Conservation (phyloP, 2,797 vertebrate genomes). For the Myioborus miniatus region DNA sequence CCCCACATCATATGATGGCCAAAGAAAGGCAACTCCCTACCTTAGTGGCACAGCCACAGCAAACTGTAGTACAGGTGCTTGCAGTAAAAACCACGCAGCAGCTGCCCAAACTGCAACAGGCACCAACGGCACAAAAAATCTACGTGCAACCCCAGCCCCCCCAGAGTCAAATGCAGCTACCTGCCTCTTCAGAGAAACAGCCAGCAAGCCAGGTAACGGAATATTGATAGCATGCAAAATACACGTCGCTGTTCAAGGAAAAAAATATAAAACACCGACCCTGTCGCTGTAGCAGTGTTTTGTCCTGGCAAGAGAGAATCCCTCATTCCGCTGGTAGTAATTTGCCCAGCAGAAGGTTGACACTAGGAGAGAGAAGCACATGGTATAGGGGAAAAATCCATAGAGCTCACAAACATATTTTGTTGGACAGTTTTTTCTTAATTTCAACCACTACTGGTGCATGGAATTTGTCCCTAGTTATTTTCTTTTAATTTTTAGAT, state of each 20-base stretch:
- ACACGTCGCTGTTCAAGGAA: slow-evolving; percentile 65
- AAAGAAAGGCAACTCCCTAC: slow-evolving; percentile 86
- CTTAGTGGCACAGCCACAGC: slow-evolving; percentile 80
- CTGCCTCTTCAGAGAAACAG: slow-evolving; percentile 87
- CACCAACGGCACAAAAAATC: slow-evolving; percentile 92
- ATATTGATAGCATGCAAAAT: slow-evolving; percentile 76
- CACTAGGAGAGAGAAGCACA: slow-evolving; percentile 59
- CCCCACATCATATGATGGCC: slow-evolving; percentile 77
- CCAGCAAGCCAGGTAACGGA: slow-evolving; percentile 87
- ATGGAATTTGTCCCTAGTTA: slow-evolving; percentile 56
- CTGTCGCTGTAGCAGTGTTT: slow-evolving; percentile 63
- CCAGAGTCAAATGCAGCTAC: slow-evolving; percentile 89
- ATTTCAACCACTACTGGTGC: slow-evolving; percentile 64
- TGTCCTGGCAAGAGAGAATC: slow-evolving; percentile 68
- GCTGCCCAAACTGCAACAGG: slow-evolving; percentile 94
- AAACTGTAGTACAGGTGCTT: slow-evolving; percentile 80
- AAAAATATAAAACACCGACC: neutral
- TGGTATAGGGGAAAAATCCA: slow-evolving; percentile 6
- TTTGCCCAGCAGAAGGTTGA: slow-evolving; percentile 57
- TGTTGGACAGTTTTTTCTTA: slow-evolving; percentile 56
- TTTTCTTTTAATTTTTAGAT: slow-evolving; percentile 63
- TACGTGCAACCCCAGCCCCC: slow-evolving; percentile 91
- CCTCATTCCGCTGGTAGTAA: slow-evolving; percentile 56
- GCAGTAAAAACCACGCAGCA: slow-evolving; percentile 87
- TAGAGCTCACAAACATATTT: slow-evolving; percentile 41